phyloP scores from a whole-genome alignment of 2,888 invertebrate genomes.

The Ypsolopha scabrella region DNA sequence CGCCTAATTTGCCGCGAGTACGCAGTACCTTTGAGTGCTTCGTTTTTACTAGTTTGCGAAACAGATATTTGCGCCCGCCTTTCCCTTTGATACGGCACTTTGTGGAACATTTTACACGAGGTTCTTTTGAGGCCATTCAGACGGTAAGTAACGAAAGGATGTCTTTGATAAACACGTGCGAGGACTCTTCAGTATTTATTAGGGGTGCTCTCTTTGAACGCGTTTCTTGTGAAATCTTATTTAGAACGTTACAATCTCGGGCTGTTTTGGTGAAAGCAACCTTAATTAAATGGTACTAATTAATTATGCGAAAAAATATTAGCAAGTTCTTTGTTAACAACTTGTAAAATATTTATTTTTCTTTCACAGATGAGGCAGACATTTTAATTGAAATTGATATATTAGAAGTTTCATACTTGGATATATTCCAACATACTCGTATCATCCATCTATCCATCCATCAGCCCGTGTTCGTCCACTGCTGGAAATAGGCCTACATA shows the following conservation, averaged over 20 bases:
- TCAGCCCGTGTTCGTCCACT: no score
- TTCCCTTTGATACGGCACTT: conserved; percentile 69
- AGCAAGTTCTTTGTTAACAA: conserved; percentile 33
- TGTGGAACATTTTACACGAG: conserved; percentile 70
- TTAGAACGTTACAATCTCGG: conserved; percentile 67
- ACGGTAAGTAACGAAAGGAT: conserved; percentile 71
- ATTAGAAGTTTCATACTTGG: no score
- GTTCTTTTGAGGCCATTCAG: conserved; percentile 71
- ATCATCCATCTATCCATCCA: no score
- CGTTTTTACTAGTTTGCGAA: conserved; percentile 71
- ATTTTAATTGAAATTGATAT: no score
- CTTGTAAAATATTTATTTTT: background rate
- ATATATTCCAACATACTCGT: no score
- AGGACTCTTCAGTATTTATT: conserved; percentile 71
- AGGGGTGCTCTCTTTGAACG: conserved; percentile 69
- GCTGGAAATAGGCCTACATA: no score
- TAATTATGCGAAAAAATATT: conserved; percentile 64
- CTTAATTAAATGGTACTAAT: conserved; percentile 69
- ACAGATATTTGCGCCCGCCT: conserved; percentile 71
- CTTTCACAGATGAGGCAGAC: background rate
- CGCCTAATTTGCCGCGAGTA: conserved; percentile 68
- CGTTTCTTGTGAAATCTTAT: conserved; percentile 67
- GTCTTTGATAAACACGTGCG: conserved; percentile 72
- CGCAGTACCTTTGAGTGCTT: conserved; percentile 66
- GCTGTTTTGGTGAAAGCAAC: conserved; percentile 59